Percentiles rank a stretch among this genome's conserved stretches.
These are phyloP conservation scores for Hypolimnas misippus DNA, from an alignment of 2,888 invertebrate species.

Conservation along the genomic window DNA sequence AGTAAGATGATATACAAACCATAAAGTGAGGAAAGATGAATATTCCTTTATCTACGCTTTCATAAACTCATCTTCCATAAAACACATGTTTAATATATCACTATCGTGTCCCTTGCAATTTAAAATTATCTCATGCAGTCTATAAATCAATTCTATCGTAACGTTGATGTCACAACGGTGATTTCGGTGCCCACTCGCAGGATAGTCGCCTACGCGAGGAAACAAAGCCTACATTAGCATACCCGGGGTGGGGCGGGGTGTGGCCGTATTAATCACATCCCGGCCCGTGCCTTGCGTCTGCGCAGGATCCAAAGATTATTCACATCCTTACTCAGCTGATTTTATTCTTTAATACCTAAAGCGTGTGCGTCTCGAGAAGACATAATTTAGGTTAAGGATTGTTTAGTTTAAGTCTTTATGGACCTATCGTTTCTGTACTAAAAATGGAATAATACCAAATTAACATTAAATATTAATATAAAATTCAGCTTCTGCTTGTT, in stretches of 20 bases:
- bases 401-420: not conserved
- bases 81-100: not conserved
- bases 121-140: constrained; percentile 12
- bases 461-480: too few relatives aligned
- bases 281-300: constrained; percentile 62
- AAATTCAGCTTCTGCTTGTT: too few relatives aligned
- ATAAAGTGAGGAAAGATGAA: too few relatives aligned
- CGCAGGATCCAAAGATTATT: constrained; percentile 38
- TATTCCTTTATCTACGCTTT: too few relatives aligned
- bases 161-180: constrained; percentile 60
- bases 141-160: constrained; percentile 12
- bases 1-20: too few relatives aligned
- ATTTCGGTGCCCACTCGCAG: constrained; percentile 68
- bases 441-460: too few relatives aligned
- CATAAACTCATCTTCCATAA: too few relatives aligned
- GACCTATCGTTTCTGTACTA: too few relatives aligned
- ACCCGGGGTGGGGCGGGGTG: constrained; percentile 62
- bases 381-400: not conserved
- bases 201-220: constrained; percentile 72
- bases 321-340: not conserved
- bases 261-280: constrained; percentile 68
- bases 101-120: constrained; percentile 4
- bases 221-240: constrained; percentile 71
- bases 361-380: constrained; percentile 2
- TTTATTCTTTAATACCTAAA: constrained; percentile 19